Percentiles rank a stretch among this genome's conserved stretches.
These are phyloP conservation scores for Tenualosa ilisha DNA, from an alignment of 2,797 vertebrate genomes.

Conservation along the genomic window DNA sequence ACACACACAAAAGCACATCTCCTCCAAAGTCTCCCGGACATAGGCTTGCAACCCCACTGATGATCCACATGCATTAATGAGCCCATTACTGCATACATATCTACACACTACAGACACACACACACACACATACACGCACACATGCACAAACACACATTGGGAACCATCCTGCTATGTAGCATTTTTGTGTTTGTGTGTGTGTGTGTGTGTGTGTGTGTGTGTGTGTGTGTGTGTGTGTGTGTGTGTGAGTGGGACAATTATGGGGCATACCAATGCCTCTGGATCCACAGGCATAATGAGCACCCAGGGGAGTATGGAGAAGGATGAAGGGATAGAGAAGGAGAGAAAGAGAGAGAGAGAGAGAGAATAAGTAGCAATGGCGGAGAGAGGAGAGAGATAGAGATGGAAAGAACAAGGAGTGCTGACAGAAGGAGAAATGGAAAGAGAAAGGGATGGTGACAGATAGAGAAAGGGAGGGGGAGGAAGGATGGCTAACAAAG, in stretches of 20 bases:
- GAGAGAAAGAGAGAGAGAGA: neutral
- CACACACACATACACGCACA: too few species aligned
- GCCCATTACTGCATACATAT: too few species aligned
- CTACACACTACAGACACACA: too few species aligned
- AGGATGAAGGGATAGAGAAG: neutral
- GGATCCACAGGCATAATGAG: conserved; percentile 7
- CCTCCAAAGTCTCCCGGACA: too few species aligned
- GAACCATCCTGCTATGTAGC: too few species aligned
- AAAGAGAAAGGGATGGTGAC: neutral
- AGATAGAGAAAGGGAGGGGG: neutral
- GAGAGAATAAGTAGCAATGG: neutral
- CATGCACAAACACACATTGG: too few species aligned
- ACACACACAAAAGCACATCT: neutral
- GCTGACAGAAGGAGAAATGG: neutral
- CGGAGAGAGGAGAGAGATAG: neutral
- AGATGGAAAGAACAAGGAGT: neutral
- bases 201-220: neutral
- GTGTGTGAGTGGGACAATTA: neutral
- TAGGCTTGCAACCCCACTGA: too few species aligned
- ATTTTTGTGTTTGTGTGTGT: neutral
- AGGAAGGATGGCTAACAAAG: neutral
- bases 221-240: neutral
- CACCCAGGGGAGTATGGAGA: neutral
- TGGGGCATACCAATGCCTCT: neutral
- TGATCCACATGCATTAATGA: too few species aligned